A percentile compares a stretch with the other conserved stretches of the same genome.
Evolutionary conservation across 2,888 invertebrate genomes (phyloP).

Genomic region (Ophraella communa): DNA sequence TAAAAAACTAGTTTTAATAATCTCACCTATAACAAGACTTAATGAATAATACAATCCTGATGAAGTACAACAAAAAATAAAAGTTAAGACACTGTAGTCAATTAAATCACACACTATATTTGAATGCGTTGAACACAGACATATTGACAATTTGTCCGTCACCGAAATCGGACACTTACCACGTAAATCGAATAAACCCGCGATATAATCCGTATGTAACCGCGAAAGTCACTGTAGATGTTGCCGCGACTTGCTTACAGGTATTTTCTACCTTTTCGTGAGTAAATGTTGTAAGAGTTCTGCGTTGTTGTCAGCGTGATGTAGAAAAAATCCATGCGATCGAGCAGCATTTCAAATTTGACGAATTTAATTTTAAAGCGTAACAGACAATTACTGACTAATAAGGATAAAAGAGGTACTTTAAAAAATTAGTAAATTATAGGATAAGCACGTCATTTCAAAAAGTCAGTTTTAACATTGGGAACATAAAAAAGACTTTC

Average conservation of each 20-base stretch:
- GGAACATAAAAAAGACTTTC: too few relatives aligned
- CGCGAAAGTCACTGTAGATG: conserved; percentile 44
- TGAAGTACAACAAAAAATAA: not conserved
- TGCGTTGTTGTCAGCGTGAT: conserved; percentile 29
- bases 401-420: too few relatives aligned
- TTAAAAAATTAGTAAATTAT: too few relatives aligned
- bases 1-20: too few relatives aligned
- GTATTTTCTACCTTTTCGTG: conserved; percentile 44
- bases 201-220: conserved; percentile 40
- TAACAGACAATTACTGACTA: too few relatives aligned
- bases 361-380: too few relatives aligned
- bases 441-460: too few relatives aligned
- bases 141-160: not conserved
- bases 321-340: not conserved
- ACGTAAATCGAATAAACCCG: conserved; percentile 30
- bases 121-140: not conserved
- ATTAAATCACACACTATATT: not conserved
- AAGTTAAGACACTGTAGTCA: not conserved
- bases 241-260: conserved; percentile 38
- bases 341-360: not conserved
- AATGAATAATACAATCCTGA: too few relatives aligned
- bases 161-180: conserved; percentile 16
- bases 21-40: too few relatives aligned
- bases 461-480: too few relatives aligned
- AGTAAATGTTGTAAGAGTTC: conserved; percentile 17